Evolutionary conservation across 2,113 vertebrate species (phyloP).

Genomic region (Arizona elegans): DNA sequence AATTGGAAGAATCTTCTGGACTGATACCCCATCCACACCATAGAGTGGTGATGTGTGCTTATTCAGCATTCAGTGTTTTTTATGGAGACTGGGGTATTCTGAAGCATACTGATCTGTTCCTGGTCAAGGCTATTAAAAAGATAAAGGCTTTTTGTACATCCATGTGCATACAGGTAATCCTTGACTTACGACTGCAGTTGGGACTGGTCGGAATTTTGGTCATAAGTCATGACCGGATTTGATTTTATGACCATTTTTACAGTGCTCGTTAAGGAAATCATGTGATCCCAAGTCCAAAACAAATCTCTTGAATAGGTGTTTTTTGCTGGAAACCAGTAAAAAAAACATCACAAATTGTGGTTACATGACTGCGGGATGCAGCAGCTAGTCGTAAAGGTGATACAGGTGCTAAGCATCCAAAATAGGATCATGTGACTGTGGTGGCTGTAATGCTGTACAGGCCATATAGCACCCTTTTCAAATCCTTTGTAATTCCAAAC

Average conservation of each 20-base stretch:
- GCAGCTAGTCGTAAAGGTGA: not conserved
- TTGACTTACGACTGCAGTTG: not conserved
- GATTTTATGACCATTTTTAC: too few relatives aligned
- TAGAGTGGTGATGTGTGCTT: not conserved
- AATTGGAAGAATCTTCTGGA: not conserved
- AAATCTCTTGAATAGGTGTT: not conserved
- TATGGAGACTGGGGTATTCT: not conserved
- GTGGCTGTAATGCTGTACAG: not conserved
- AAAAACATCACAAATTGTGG: too few relatives aligned
- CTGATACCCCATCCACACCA: not conserved
- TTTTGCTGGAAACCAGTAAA: too few relatives aligned
- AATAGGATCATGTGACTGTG: not conserved
- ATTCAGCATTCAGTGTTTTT: not conserved
- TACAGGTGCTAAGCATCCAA: not conserved
- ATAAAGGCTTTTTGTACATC: not conserved
- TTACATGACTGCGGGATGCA: not conserved
- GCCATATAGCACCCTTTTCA: not conserved
- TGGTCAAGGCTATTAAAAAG: not conserved
- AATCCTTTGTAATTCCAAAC: not conserved
- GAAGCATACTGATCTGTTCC: not conserved
- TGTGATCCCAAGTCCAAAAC: too few relatives aligned
- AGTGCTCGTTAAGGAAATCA: too few relatives aligned
- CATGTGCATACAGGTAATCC: not conserved
- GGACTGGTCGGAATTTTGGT: too few relatives aligned
- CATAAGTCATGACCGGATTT: too few relatives aligned